phyloP scores from a whole-genome alignment of 2,888 invertebrate genomes.

The Prionchulus punctatus region DNA sequence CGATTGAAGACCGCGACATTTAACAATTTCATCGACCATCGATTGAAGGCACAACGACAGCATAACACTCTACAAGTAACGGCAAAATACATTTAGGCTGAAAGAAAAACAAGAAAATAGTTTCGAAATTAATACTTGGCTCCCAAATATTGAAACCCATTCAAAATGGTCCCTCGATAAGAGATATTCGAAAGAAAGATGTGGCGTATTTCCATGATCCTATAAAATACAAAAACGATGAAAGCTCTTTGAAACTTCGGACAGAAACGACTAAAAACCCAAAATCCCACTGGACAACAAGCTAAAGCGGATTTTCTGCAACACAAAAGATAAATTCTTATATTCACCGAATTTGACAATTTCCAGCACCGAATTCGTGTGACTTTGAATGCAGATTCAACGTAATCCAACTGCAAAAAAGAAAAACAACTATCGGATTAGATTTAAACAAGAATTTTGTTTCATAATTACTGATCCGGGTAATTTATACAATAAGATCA shows the following conservation, averaged over 20 bases:
- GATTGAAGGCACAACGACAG: conserved; percentile 80
- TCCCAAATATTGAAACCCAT: conserved; percentile 79
- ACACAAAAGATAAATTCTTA: background rate
- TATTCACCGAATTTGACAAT: conserved; percentile 47
- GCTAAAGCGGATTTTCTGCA: too few relatives aligned
- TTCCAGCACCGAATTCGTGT: conserved; percentile 95
- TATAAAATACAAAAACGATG: background rate
- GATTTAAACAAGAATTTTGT: too few relatives aligned
- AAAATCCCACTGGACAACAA: too few relatives aligned
- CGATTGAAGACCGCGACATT: conserved; percentile 37
- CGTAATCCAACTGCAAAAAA: conserved; percentile 35
- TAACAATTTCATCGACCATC: conserved; percentile 73
- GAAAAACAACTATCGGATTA: background rate
- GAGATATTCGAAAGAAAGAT: conserved; percentile 66
- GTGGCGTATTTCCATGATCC: background rate
- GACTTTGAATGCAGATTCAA: conserved; percentile 73
- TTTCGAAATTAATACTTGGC: conserved; percentile 50
- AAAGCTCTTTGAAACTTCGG: background rate
- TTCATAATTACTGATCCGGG: background rate
- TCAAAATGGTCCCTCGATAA: conserved; percentile 74
- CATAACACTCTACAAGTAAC: conserved; percentile 52
- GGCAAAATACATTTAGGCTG: conserved; percentile 13
- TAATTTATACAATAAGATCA: background rate
- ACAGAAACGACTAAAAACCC: background rate
- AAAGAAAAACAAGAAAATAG: conserved; percentile 5